Evolutionary conservation across 2,797 vertebrate genomes (phyloP).

Genomic region (Chaetophractus vellerosus): DNA sequence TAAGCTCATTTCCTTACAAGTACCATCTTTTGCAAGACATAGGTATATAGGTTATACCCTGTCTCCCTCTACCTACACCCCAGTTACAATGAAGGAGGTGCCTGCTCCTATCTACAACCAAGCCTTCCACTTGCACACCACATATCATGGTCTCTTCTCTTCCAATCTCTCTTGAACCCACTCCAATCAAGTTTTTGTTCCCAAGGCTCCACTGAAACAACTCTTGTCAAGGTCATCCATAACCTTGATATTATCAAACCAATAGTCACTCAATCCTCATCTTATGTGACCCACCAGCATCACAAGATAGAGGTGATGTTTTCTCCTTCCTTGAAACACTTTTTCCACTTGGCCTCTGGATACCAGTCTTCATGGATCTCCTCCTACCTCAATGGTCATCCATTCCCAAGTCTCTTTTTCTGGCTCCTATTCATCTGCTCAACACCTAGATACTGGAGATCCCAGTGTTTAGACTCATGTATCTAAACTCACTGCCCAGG

Average conservation of each 20-base stretch:
- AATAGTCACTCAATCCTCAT: background rate
- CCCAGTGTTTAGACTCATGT: too few species aligned
- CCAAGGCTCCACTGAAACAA: too few species aligned
- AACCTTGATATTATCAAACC: background rate
- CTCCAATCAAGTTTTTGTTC: too few species aligned
- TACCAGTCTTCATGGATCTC: background rate
- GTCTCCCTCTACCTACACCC: background rate
- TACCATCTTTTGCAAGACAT: background rate
- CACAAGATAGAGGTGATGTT: background rate
- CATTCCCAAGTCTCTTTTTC: background rate
- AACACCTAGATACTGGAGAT: background rate
- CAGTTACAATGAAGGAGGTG: background rate
- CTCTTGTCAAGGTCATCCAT: too few species aligned
- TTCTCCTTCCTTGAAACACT: background rate
- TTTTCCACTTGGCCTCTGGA: background rate
- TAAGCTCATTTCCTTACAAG: conserved; percentile 32
- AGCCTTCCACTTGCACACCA: too few species aligned
- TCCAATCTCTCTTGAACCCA: too few species aligned
- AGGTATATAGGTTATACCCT: background rate
- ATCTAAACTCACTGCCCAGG: background rate
- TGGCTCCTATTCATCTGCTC: background rate
- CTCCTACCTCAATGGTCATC: background rate
- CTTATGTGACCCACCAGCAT: background rate
- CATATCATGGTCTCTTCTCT: too few species aligned
- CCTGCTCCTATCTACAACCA: background rate